These are phyloP conservation scores for Drosophila sulfurigaster DNA, from an alignment of 1,140 invertebrate genomes.

Conservation along the genomic window DNA sequence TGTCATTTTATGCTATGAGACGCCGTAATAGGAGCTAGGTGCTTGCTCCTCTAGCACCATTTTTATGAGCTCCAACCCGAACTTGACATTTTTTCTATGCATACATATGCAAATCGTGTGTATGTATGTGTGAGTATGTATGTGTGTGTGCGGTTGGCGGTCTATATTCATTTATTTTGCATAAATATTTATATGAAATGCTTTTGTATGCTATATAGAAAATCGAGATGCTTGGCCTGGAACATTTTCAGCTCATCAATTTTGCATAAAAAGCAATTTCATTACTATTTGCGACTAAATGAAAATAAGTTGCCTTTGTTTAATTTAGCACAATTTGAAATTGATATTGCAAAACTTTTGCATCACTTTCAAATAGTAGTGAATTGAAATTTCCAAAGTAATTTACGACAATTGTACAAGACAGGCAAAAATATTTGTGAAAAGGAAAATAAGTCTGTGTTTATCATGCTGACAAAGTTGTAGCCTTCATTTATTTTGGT, in stretches of 20 bases:
- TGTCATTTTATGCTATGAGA: slow-evolving; percentile 72
- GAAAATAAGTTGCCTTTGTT: slow-evolving; percentile 1
- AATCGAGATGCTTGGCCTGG: slow-evolving; percentile 30
- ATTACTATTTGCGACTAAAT: not conserved
- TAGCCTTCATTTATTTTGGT: no score
- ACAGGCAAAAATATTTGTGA: no score
- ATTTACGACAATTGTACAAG: no score
- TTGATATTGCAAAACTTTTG: not conserved
- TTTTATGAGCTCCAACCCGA: slow-evolving; percentile 39
- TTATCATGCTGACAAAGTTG: no score
- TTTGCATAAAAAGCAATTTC: slow-evolving; percentile 12
- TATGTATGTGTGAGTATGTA: slow-evolving; percentile 24
- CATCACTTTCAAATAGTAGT: not conserved
- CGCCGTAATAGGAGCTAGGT: slow-evolving; percentile 66
- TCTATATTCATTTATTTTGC: slow-evolving; percentile 52
- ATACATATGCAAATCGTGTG: slow-evolving; percentile 62
- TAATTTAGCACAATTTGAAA: not conserved
- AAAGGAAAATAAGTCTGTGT: no score
- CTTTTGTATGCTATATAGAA: slow-evolving; percentile 1
- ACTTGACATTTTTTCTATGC: slow-evolving; percentile 50
- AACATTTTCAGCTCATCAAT: slow-evolving; percentile 36
- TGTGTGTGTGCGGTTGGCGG: slow-evolving; percentile 25
- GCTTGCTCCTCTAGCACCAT: slow-evolving; percentile 28
- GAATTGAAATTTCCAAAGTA: no score
- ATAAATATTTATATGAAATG: slow-evolving; percentile 64